phyloP scores from a whole-genome alignment of 2,113 vertebrate species.

The Vimba vimba region DNA sequence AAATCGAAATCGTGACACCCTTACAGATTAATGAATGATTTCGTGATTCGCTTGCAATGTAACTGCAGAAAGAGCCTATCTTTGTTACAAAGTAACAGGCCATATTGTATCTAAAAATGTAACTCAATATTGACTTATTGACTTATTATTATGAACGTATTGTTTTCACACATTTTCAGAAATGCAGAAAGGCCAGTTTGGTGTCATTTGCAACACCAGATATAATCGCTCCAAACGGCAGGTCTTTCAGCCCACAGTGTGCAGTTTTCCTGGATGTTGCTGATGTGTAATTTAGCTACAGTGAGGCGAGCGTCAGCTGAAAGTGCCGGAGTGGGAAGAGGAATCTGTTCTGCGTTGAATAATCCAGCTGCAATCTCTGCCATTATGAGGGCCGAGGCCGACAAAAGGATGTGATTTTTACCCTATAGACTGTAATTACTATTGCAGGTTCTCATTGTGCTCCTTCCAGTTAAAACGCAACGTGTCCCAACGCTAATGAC shows the following conservation, averaged over 20 bases:
- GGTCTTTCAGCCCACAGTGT: conserved; percentile 1
- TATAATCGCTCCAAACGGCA: neutral
- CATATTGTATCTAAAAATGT: neutral
- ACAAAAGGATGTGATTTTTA: conserved; percentile 64
- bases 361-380: conserved; percentile 59
- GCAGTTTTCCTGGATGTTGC: conserved; percentile 6
- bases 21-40: neutral
- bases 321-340: conserved; percentile 31
- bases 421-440: conserved; percentile 64
- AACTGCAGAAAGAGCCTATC: too few species aligned
- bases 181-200: neutral
- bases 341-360: conserved; percentile 38
- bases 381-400: conserved; percentile 48
- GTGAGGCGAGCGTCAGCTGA: conserved; percentile 44
- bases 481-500: conserved; percentile 64
- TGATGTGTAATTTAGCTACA: conserved; percentile 48
- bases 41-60: too few species aligned
- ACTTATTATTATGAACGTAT: neutral
- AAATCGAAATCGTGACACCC: too few species aligned
- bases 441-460: conserved; percentile 57
- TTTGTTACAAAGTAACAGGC: neutral
- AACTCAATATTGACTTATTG: neutral
- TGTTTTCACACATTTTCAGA: neutral
- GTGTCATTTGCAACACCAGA: neutral
- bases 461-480: conserved; percentile 63